Evolutionary conservation across 2,888 invertebrate genomes (phyloP), one percentile per base, ranked within the genome.

Genomic region (Mayetiola destructor): DNA sequence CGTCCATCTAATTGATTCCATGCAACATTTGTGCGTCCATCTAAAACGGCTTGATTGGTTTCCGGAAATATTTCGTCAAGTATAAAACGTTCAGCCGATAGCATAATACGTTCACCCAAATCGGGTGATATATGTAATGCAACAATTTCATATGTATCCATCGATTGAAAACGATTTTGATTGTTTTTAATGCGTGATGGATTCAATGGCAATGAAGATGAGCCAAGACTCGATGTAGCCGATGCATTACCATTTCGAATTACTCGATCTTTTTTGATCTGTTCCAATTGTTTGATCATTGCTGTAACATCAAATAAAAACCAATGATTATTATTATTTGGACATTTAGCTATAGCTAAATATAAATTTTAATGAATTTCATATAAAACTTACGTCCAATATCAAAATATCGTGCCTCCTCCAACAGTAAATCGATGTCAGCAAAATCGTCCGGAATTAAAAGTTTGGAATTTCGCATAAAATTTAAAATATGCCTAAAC

Each of bases 401-500:
- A 67, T 93, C 92, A 68, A 92, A 95, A 72, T 86, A 95, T 63
- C 82, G 79, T 0, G 93, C 93, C 72, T 96, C 96, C 67, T 92
- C 90, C 48, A 91, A 71, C 56, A 96, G 76, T 62, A 95, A 77
- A 66, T 95, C 93, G 62, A 88, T 72, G 68, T 93, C 87, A 29
- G 81, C 77, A 72, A 95, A 96, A 70, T 88, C 84, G 23, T 85
- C 84, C 0, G 95, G 91, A 64, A 96, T 81, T 60, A 91, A 76
- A 57, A 95, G 80, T 65, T 85, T 82, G 59, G 89, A 88, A 71
- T 93, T 90, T 66, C 97, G 80, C 80, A 99, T 83, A 72, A 90
- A 99, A 76, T 96, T 96, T 61, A 99, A 79, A 66, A 99, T 91
- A 72, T 97, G 94, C 21, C 96, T 82, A 76, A 99, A 99, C 87